Evolutionary conservation across 2,797 vertebrate genomes (phyloP), one percentile per base, ranked within the genome.

Genomic region (Astyanax mexicanus): DNA sequence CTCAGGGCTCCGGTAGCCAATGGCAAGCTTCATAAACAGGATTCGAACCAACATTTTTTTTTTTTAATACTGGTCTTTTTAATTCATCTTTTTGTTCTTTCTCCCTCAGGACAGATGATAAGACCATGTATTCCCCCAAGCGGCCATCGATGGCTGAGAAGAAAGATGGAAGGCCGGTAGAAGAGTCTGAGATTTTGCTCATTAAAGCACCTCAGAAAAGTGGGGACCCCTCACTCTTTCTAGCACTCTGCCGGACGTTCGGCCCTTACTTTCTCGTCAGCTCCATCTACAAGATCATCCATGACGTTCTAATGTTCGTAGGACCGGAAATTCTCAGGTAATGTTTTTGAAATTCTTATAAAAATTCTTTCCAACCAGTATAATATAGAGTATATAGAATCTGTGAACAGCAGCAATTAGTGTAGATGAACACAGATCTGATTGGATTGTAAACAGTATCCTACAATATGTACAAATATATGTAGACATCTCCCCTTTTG

Each of bases 221-320:
- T 0, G 85, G 84, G 35, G 90, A 96, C 15, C 94, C 98, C 0
- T 99, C 97, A 1, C 92, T 99, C 38, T 88, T 96, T 37, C 93
- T 94, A 89, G 97, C 95, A 1, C 88, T 99, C 55, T 98, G 95
- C 80, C 90, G 94, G 80, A 94, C 96, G 21, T 99, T 99, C 0
- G 98, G 96, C 3, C 97, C 98, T 0, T 96, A 98, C 86, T 99
- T 99, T 85, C 90, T 99, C 81, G 91, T 97, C 89, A 98, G 96
- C 89, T 95, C 94, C 83, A 64, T 98, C 11, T 98, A 96, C 75
- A 99, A 99, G 90, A 85, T 96, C 80, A 64, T 93, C 38, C 98
- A 99, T 1, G 98, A 99, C 82, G 74, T 99, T 75, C 92, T 99
- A 86, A 98, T 99, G 96, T 99, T 99, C 65, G 79, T 94, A 0